Conservation (phyloP, 2,797 vertebrate genomes). For the Ceryle rudis region DNA sequence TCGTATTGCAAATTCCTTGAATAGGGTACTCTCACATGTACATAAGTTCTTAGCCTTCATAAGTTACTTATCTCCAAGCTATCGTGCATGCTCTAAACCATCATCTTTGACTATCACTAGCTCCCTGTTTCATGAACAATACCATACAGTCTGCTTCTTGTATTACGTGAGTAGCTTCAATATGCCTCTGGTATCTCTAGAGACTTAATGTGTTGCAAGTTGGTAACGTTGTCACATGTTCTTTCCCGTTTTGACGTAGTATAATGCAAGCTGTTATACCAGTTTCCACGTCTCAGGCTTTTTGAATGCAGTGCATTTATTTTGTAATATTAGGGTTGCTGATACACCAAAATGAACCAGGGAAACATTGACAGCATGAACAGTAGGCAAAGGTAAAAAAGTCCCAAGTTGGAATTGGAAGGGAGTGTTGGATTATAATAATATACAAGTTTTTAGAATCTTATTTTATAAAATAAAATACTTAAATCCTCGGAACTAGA, state of each 20-base stretch:
- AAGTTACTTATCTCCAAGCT: neutral
- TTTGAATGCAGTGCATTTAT: neutral
- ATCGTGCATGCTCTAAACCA: neutral
- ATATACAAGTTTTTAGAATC: neutral
- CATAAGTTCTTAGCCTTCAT: neutral
- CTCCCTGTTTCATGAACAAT: neutral
- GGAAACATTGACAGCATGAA: neutral
- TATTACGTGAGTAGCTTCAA: neutral
- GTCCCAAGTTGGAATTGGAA: neutral
- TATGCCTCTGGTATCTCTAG: neutral
- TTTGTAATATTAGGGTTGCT: neutral
- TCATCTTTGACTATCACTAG: neutral
- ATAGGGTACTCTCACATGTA: neutral
- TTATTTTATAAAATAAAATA: neutral
- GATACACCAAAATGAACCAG: neutral
- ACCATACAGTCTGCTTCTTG: neutral
- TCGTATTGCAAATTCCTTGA: neutral
- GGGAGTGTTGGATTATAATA: neutral
- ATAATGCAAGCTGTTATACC: conserved; percentile 16
- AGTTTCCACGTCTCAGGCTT: neutral
- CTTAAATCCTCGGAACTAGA: neutral
- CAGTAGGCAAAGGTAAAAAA: neutral
- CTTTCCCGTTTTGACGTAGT: neutral
- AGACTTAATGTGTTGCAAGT: neutral
- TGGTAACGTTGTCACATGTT: neutral